A percentile compares a stretch with the other conserved stretches of the same genome.
Conservation (phyloP, 1,140 invertebrate species). For the Hormaphis cornu region DNA sequence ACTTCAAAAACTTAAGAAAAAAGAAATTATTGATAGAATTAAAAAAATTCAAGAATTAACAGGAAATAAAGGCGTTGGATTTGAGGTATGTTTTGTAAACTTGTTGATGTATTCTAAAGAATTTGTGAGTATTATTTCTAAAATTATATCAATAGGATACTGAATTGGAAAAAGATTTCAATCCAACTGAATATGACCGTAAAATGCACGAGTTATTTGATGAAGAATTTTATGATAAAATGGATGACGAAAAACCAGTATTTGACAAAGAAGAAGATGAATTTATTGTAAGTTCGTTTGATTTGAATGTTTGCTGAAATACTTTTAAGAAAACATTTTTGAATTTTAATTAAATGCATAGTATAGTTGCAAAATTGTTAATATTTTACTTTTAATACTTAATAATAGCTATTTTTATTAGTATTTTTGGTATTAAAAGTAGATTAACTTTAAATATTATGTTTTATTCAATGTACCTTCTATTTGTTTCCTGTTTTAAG, state of each 20-base stretch:
- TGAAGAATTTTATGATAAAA: conserved; percentile 71
- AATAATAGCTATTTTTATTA: too few species aligned
- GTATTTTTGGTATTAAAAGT: too few species aligned
- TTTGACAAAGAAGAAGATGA: conserved; percentile 34
- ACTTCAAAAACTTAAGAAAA: conserved; percentile 74
- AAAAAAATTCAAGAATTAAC: conserved; percentile 80
- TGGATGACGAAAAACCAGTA: conserved; percentile 38
- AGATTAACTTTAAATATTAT: too few species aligned
- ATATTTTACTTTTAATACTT: too few species aligned
- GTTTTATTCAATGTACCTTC: too few species aligned
- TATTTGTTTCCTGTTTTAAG: too few species aligned
- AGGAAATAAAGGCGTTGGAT: conserved; percentile 59
- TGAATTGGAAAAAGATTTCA: conserved; percentile 80
- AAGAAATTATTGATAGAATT: conserved; percentile 85
- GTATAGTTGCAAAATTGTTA: too few species aligned
- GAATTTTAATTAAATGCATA: too few species aligned
- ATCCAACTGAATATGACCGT: conserved; percentile 77
- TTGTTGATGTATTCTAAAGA: neutral
- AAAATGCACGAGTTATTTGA: conserved; percentile 81
- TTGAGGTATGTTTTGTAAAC: conserved; percentile 37
- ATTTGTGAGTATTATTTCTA: too few species aligned
- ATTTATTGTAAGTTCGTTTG: conserved; percentile 28
- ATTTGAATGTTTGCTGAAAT: too few species aligned
- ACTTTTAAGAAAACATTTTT: too few species aligned
- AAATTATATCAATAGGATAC: too few species aligned